Base-by-base conservation (phyloP, 2,888 invertebrate species). In the Seira ritae region DNA sequence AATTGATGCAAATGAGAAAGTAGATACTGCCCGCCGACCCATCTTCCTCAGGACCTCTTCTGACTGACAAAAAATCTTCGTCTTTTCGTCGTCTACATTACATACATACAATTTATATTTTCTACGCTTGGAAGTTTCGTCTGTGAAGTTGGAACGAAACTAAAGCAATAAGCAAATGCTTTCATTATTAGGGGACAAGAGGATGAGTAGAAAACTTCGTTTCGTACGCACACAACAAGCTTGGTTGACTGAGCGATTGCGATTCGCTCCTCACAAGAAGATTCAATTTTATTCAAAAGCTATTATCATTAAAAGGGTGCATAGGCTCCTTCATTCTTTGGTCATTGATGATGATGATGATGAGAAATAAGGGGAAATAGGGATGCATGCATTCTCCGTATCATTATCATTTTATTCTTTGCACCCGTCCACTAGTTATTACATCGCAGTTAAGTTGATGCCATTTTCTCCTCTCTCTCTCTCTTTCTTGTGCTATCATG, bases 241-340 rank as follows among this genome's bases (percentile, higher is more conserved):
- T 15, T 50, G 50, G 15, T 50, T 50, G 50, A 50, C 50, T 50
- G 50, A 50, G 15, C 17, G 50, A 50, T 50, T 50, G 12, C 50
- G 15, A 12, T 50, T n/a, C 50, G 31, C 31, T 50, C 15, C 71
- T 81, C 80, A 71, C 65, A 83, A 78, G 83, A 83, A 78, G 83
- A 83, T 83, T 83, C 83, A 83, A 83, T 83, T 83, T 83, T 83
- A 83, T 83, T 83, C 83, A 83, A 83, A 83, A 83, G 83, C 83
- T 78, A 83, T 83, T 83, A 83, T 83, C 83, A 83, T 83, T 83
- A 83, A 83, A 83, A 83, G 83, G 83, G 83, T 78, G 83, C 83
- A 78, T 81, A 83, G 77, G 65, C 78, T 83, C 74, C 83, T 78
- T 83, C 72, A 68, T 72, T 82, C 78, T 24, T 67, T 67, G 20